A percentile compares a stretch with the other conserved stretches of the same genome.
Evolutionary conservation across 2,888 invertebrate genomes (phyloP).

Genomic region (Corythucha ciliata): DNA sequence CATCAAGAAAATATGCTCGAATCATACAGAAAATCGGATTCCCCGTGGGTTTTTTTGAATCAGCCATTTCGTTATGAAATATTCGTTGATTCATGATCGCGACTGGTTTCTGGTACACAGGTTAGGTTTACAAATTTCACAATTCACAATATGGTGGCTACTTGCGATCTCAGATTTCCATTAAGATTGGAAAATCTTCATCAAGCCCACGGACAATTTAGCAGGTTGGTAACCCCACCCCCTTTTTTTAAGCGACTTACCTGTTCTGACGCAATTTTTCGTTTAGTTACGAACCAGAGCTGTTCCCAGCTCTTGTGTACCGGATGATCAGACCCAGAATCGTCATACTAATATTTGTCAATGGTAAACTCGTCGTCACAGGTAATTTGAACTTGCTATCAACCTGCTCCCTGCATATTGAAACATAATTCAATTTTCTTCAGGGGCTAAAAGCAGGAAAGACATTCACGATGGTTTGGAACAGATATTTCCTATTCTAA

Average conservation of each 20-base stretch:
- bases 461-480: conserved; percentile 90
- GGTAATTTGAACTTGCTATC: conserved; percentile 41
- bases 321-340: conserved; percentile 93
- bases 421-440: background rate
- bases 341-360: conserved; percentile 94
- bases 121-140: conserved; percentile 69
- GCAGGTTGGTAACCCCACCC: conserved; percentile 31
- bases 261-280: conserved; percentile 7
- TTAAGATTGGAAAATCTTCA: conserved; percentile 62
- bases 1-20: conserved; percentile 69
- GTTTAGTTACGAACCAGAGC: conserved; percentile 87
- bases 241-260: background rate
- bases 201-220: conserved; percentile 61
- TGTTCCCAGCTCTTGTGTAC: conserved; percentile 98
- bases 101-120: conserved; percentile 43
- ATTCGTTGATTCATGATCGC: background rate
- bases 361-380: conserved; percentile 97
- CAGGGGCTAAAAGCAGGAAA: conserved; percentile 81
- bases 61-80: background rate
- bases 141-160: conserved; percentile 67
- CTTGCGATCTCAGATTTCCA: conserved; percentile 64
- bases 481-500: conserved; percentile 88
- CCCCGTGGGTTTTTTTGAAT: conserved; percentile 46
- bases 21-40: conserved; percentile 75
- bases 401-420: background rate